Conservation (phyloP, 1,140 invertebrate species). For the Tetragonula clypearis region DNA sequence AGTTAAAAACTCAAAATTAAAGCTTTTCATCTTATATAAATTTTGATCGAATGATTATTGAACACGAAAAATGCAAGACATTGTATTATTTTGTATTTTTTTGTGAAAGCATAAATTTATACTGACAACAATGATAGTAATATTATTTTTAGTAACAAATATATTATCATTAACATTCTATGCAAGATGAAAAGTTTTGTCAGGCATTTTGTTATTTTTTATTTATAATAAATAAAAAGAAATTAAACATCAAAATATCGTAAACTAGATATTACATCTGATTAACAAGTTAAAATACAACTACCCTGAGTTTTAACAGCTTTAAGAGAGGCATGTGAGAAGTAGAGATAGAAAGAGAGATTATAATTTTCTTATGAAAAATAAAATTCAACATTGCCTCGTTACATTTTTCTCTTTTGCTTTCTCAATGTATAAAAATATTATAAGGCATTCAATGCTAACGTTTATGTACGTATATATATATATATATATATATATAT, state of each 20-base stretch:
- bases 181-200: conserved; percentile 32
- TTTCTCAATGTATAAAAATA: conserved; percentile 56
- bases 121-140: conserved; percentile 1
- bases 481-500: conserved; percentile 15
- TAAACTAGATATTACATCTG: conserved; percentile 43
- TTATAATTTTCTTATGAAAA: conserved; percentile 35
- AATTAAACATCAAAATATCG: conserved; percentile 33
- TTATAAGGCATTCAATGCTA: conserved; percentile 54
- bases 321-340: conserved; percentile 37
- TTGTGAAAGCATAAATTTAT: neutral
- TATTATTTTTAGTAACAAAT: conserved; percentile 16
- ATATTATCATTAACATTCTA: neutral
- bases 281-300: conserved; percentile 45
- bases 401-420: conserved; percentile 21
- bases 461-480: conserved; percentile 39
- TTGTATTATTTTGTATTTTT: conserved; percentile 1
- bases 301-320: conserved; percentile 49
- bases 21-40: neutral
- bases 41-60: neutral
- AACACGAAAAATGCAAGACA: neutral
- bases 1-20: neutral
- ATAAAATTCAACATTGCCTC: conserved; percentile 46
- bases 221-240: conserved; percentile 54
- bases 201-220: neutral
- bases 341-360: neutral